Evolutionary conservation across 2,113 vertebrate species (phyloP).

Genomic region (Climacteris rufus): DNA sequence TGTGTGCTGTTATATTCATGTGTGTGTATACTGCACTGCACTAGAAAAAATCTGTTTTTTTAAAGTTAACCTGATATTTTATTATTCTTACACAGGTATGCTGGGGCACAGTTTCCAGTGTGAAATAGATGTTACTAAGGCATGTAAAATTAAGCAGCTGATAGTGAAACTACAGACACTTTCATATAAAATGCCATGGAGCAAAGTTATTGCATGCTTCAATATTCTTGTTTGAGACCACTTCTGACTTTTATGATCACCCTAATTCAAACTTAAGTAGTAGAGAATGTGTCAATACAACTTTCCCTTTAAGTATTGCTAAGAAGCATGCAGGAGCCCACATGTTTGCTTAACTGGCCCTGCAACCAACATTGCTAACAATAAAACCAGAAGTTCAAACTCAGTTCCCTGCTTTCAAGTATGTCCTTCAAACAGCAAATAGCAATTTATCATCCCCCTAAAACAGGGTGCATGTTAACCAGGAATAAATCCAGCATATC

Average conservation of each 20-base stretch:
- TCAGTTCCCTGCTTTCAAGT: conserved; percentile 61
- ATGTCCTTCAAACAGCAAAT: conserved; percentile 58
- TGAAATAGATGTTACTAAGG: neutral
- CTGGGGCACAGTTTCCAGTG: neutral
- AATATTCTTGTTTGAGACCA: conserved; percentile 5
- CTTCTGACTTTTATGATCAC: conserved; percentile 47
- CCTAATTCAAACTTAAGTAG: conserved; percentile 22
- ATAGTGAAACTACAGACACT: neutral
- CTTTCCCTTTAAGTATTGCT: conserved; percentile 49
- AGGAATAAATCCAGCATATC: neutral
- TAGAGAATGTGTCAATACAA: conserved; percentile 51
- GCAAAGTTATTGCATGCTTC: neutral
- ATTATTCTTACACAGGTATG: neutral
- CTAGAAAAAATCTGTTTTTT: neutral
- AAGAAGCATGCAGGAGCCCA: conserved; percentile 51
- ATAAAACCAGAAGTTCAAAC: conserved; percentile 67
- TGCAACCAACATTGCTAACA: conserved; percentile 47
- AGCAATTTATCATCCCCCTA: conserved; percentile 37
- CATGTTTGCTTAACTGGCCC: conserved; percentile 59
- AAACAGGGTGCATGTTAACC: neutral
- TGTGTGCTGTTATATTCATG: neutral
- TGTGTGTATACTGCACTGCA: neutral
- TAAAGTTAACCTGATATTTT: neutral
- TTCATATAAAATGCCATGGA: neutral
- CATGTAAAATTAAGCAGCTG: neutral